Evolutionary conservation across 2,797 vertebrate species (phyloP).

Genomic region (Lepilemur ruficaudatus): DNA sequence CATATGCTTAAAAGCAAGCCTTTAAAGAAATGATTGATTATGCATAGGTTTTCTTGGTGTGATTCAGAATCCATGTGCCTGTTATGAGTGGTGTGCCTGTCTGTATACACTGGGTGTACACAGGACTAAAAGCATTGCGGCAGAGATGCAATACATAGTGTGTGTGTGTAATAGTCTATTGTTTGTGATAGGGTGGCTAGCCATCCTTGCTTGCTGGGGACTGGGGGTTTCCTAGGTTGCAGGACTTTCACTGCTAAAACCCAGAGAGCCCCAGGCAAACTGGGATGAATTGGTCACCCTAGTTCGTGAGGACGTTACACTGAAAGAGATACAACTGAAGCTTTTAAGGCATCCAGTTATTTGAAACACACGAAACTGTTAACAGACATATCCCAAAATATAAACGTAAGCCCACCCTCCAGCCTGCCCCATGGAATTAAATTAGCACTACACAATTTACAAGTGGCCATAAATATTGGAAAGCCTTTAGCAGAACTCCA

Average conservation of each 20-base stretch:
- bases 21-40: slow-evolving; percentile 4
- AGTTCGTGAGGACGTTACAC: neutral
- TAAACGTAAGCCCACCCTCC: neutral
- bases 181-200: neutral
- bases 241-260: neutral
- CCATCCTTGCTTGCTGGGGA: neutral
- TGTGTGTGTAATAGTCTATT: neutral
- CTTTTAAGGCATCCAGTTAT: neutral
- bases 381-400: neutral
- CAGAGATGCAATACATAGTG: neutral
- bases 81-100: neutral
- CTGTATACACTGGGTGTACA: neutral
- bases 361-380: neutral
- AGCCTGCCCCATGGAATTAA: neutral
- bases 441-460: neutral
- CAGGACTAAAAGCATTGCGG: neutral
- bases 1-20: neutral
- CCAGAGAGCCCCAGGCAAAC: neutral
- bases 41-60: neutral
- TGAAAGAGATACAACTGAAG: neutral
- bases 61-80: neutral
- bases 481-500: neutral
- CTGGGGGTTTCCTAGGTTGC: neutral
- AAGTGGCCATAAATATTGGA: neutral
- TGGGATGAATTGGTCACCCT: neutral